Conservation (phyloP, 2,797 vertebrate species). For the Danionella dracula region DNA sequence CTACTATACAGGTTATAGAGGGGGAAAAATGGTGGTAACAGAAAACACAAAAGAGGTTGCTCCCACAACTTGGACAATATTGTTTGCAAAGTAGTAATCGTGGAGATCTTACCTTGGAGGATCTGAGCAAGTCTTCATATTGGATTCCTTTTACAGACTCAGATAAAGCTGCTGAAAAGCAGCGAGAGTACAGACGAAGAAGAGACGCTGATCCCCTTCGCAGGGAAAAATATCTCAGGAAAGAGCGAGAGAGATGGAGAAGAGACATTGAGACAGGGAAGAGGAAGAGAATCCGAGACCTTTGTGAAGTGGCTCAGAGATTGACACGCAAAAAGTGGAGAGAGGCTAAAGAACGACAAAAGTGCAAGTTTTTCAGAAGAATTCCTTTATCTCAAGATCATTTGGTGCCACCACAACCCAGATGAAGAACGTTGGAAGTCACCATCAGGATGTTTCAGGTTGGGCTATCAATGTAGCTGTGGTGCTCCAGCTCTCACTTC, state of each 20-base stretch:
- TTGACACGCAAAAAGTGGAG: slow-evolving; percentile 27
- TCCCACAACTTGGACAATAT: too few species aligned
- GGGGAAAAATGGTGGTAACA: too few species aligned
- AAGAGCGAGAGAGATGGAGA: slow-evolving; percentile 24
- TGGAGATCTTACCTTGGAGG: background rate
- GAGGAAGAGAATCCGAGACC: slow-evolving; percentile 19
- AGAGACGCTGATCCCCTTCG: slow-evolving; percentile 16
- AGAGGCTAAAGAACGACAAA: slow-evolving; percentile 7
- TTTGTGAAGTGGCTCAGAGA: slow-evolving; percentile 15
- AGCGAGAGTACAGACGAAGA: slow-evolving; percentile 16
- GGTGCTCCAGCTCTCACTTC: too few species aligned
- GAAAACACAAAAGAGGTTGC: too few species aligned
- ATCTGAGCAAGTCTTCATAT: slow-evolving; percentile 27
- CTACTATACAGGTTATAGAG: too few species aligned
- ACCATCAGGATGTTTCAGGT: background rate
- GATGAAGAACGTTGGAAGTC: background rate
- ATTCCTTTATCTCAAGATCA: background rate
- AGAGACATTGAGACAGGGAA: slow-evolving; percentile 23
- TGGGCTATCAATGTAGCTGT: too few species aligned
- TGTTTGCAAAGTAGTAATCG: too few species aligned
- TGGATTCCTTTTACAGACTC: slow-evolving; percentile 34
- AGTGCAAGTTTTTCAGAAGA: slow-evolving; percentile 10
- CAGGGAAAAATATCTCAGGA: slow-evolving; percentile 19
- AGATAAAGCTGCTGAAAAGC: slow-evolving; percentile 14
- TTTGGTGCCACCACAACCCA: too few species aligned